Conservation (phyloP, 2,113 vertebrate species). For the Parus major region DNA sequence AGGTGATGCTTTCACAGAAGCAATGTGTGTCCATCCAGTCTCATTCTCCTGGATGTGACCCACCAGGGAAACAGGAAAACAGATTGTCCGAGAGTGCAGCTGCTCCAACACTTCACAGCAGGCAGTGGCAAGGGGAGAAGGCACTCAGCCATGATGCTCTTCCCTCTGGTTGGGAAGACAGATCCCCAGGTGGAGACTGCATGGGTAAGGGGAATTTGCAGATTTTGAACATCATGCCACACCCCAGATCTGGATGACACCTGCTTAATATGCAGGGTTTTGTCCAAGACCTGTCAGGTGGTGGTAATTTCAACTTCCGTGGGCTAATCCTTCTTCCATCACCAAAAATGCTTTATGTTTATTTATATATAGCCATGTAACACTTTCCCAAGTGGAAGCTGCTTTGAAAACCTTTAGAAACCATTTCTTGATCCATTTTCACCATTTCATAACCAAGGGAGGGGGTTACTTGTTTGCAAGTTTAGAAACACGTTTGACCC, state of each 20-base stretch:
- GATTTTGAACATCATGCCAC: background rate
- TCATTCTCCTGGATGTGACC: background rate
- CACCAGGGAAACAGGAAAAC: background rate
- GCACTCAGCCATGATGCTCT: background rate
- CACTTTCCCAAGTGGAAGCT: background rate
- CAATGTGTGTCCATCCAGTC: background rate
- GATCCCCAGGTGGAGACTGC: background rate
- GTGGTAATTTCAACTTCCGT: background rate
- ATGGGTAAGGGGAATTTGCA: background rate
- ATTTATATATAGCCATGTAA: background rate
- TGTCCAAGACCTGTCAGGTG: background rate
- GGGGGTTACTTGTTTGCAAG: background rate
- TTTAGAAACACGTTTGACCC: background rate
- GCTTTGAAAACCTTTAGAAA: background rate
- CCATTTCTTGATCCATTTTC: background rate
- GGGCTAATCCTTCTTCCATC: background rate
- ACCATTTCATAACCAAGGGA: background rate
- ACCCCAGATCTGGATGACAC: background rate
- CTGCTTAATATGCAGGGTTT: background rate
- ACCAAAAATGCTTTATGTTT: background rate
- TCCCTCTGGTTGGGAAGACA: background rate
- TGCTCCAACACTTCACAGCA: background rate
- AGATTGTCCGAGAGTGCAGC: conserved; percentile 5
- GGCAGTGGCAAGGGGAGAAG: background rate
- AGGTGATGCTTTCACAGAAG: background rate